These are phyloP conservation scores for Oreohelix idahoensis DNA, from an alignment of 1,140 invertebrate genomes.

Conservation along the genomic window DNA sequence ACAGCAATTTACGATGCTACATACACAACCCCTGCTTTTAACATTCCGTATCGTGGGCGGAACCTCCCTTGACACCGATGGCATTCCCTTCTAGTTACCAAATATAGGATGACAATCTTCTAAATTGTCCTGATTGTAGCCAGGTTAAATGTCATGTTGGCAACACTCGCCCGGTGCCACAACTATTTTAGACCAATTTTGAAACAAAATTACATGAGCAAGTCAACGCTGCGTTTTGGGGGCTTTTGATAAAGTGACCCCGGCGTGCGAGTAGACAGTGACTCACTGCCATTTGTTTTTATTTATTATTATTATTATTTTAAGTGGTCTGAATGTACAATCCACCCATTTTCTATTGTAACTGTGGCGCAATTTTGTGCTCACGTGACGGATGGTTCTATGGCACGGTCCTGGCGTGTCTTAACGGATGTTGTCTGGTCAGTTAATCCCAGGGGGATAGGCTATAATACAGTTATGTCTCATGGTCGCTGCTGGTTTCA, in stretches of 20 bases:
- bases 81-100: neutral
- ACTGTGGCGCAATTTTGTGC: too few species aligned
- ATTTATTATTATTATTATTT: too few species aligned
- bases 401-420: too few species aligned
- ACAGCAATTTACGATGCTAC: neutral
- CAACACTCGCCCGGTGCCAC: neutral
- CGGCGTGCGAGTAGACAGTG: too few species aligned
- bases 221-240: neutral
- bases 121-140: constrained; percentile 2
- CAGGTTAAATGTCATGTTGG: constrained; percentile 9
- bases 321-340: too few species aligned
- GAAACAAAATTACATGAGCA: neutral
- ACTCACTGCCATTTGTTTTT: too few species aligned
- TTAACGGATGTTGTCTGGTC: too few species aligned
- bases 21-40: neutral
- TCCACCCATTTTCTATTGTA: too few species aligned
- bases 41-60: neutral
- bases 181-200: neutral
- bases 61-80: neutral
- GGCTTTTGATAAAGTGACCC: neutral
- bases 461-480: too few species aligned
- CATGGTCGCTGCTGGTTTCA: too few species aligned
- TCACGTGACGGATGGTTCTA: too few species aligned
- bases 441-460: too few species aligned
- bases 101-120: constrained; percentile 1